Base-by-base conservation (phyloP, 1,140 invertebrate species). In the Ruditapes philippinarum region DNA sequence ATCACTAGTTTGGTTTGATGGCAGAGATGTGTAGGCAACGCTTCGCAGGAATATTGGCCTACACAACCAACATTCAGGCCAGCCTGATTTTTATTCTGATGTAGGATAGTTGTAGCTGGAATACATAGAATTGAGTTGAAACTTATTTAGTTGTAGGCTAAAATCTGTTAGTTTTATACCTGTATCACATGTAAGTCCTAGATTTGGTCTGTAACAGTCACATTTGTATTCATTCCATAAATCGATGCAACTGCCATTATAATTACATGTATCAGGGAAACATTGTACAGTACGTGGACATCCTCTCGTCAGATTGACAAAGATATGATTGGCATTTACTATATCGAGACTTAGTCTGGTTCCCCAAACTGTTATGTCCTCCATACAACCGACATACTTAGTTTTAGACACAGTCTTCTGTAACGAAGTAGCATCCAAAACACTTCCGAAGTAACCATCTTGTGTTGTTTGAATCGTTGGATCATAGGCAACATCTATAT, bases 161-260 rank as follows among this genome's bases (percentile, higher is more conserved):
- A n/a, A n/a, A n/a, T n/a, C n/a, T n/a, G n/a, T n/a, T n/a, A n/a
- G n/a, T n/a, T n/a, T n/a, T n/a, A n/a, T 96, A 97, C 98, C 98
- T 94, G 98, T 97, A 95, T 98, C 97, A 95, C 98, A 99, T 0
- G 97, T 98, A 85, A 97, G 96, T 4, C 98, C 98, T 1, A 99
- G 97, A 95, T 98, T 98, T 0, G 98, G 98, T 84, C 98, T 96
- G 68, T 97, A 97, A 95, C 98, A 99, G 45, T 97, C 97, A 95
- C 98, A 99, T 54, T 97, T 97, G 95, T 98, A 99, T 28, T 97
- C 97, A 81, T 97, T 97, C 98, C 98, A 99, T 85, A 98, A 96
- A 96, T 99, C 98, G 0, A 97, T 97, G 95, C 98, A 99, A 89
- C 97, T 96, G 0, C 98, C 99, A 79, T 97, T 97, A 84, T 98